Percentiles rank a stretch among this genome's conserved stretches.
Conservation (phyloP, 2,888 invertebrate genomes). For the Adela reaumurella region DNA sequence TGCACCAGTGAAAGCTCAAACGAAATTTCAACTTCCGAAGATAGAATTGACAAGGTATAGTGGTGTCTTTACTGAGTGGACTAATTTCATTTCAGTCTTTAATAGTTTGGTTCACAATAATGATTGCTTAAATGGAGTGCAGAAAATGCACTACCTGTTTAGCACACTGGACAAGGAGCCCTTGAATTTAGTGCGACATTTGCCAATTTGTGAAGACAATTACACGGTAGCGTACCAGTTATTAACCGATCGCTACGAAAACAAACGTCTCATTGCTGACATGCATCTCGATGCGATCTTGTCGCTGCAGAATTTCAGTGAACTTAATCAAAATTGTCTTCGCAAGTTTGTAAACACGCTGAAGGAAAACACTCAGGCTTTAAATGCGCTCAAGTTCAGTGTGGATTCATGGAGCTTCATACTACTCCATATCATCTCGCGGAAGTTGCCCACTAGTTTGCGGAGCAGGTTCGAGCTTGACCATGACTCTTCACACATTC, state of each 20-base stretch:
- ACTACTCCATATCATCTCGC: conserved; percentile 2
- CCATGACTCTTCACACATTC: not conserved
- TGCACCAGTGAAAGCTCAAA: no score
- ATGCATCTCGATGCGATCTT: conserved; percentile 4
- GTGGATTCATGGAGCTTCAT: conserved; percentile 6
- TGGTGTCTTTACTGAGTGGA: conserved; percentile 3
- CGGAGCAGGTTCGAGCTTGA: not conserved
- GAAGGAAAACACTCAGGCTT: conserved; percentile 4
- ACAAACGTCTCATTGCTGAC: conserved; percentile 3
- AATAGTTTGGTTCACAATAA: conserved; percentile 4
- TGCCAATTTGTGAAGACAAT: conserved; percentile 1
- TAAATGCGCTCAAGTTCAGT: conserved; percentile 3
- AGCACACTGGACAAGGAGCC: conserved; percentile 3
- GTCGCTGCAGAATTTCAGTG: not conserved
- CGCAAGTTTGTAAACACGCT: conserved; percentile 3
- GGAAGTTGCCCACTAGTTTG: conserved; percentile 1
- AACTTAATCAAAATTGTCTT: not conserved
- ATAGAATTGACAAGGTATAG: not conserved
- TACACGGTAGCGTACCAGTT: conserved; percentile 3
- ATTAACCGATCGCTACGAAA: conserved; percentile 1
- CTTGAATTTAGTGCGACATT: conserved; percentile 1
- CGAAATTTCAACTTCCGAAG: not conserved
- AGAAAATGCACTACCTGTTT: conserved; percentile 4
- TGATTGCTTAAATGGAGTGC: not conserved
- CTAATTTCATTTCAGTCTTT: conserved; percentile 4